Evolutionary conservation across 2,888 invertebrate genomes (phyloP).

Genomic region (Epinotia nisella): DNA sequence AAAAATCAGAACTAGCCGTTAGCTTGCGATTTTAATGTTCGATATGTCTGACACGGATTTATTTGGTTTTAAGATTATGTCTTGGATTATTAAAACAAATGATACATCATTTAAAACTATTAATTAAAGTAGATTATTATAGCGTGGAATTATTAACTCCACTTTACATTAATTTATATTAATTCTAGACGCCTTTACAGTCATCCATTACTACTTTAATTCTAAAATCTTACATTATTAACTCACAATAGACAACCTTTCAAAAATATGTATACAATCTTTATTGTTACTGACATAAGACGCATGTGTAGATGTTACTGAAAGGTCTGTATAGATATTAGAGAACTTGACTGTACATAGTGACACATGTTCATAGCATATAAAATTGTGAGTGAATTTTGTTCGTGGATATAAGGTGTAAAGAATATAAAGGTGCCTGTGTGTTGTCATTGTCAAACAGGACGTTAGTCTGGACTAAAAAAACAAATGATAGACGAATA

Average conservation of each 20-base stretch:
- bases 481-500: slow-evolving; percentile 46
- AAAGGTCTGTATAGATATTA: too few relatives aligned
- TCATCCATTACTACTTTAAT: slow-evolving; percentile 3
- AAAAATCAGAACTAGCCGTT: too few relatives aligned
- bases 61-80: slow-evolving; percentile 1
- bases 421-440: not conserved
- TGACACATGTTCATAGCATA: not conserved
- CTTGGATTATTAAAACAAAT: not conserved
- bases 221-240: slow-evolving; percentile 12
- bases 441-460: not conserved
- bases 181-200: slow-evolving; percentile 4
- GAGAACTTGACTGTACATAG: not conserved
- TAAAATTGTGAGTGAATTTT: not conserved
- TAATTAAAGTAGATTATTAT: not conserved
- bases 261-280: too few relatives aligned
- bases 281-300: too few relatives aligned
- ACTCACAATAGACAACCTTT: not conserved
- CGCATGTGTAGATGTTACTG: too few relatives aligned
- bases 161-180: not conserved
- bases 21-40: too few relatives aligned
- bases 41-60: not conserved
- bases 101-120: not conserved
- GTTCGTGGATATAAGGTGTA: too few relatives aligned
- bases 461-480: not conserved
- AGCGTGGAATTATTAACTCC: not conserved